Percentiles rank a stretch among this genome's conserved stretches.
Conservation (phyloP, 2,888 invertebrate species). For the Synanthedon formicaeformis region DNA sequence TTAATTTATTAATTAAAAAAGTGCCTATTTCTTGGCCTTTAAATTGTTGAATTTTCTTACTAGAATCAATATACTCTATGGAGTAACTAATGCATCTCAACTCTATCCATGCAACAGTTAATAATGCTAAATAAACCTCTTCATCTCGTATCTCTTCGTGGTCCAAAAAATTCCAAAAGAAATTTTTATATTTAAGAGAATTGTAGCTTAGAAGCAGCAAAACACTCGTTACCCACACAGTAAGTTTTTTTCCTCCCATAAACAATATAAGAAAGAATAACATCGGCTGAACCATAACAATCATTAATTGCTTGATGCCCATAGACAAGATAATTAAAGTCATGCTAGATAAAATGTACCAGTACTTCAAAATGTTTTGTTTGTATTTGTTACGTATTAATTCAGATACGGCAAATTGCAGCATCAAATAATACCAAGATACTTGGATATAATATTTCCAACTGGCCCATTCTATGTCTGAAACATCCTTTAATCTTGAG, state of each 20-base stretch:
- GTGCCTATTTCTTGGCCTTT: not conserved
- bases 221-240: slow-evolving; percentile 70
- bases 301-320: slow-evolving; percentile 58
- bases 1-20: not conserved
- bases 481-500: slow-evolving; percentile 71
- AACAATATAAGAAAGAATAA: slow-evolving; percentile 54
- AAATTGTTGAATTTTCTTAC: slow-evolving; percentile 8
- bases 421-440: slow-evolving; percentile 66
- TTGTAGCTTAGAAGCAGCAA: slow-evolving; percentile 60
- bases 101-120: slow-evolving; percentile 77
- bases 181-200: slow-evolving; percentile 51
- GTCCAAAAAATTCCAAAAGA: slow-evolving; percentile 56
- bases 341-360: slow-evolving; percentile 66
- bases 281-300: slow-evolving; percentile 68
- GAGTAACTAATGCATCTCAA: slow-evolving; percentile 82
- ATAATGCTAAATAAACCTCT: slow-evolving; percentile 65
- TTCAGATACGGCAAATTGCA: slow-evolving; percentile 70
- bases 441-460: slow-evolving; percentile 68
- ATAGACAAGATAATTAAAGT: slow-evolving; percentile 55
- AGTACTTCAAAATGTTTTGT: slow-evolving; percentile 45
- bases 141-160: slow-evolving; percentile 55
- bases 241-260: slow-evolving; percentile 50
- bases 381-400: slow-evolving; percentile 35
- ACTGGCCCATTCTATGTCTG: slow-evolving; percentile 80
- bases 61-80: slow-evolving; percentile 65